Conservation (phyloP, 1,140 invertebrate species). For the Leptonema lineaticorne region DNA sequence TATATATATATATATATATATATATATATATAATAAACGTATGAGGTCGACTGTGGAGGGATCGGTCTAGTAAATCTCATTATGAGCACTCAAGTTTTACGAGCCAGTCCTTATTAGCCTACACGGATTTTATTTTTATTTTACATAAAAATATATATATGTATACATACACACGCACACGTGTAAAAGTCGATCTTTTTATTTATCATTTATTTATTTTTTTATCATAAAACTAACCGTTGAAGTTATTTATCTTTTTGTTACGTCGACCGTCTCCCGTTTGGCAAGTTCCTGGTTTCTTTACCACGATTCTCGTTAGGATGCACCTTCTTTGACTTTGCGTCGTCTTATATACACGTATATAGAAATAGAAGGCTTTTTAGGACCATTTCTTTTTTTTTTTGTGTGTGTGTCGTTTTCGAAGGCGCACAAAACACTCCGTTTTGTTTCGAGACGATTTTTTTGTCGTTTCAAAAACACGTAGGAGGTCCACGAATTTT, state of each 20-base stretch:
- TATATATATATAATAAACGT: neutral
- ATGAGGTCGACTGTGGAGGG: neutral
- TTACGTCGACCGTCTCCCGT: slow-evolving; percentile 5
- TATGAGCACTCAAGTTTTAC: slow-evolving; percentile 36
- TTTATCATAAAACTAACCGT: slow-evolving; percentile 18
- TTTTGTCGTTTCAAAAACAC: slow-evolving; percentile 6
- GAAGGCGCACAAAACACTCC: no score
- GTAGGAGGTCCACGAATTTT: slow-evolving; percentile 19
- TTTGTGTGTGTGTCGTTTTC: no score
- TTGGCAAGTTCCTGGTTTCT: slow-evolving; percentile 34
- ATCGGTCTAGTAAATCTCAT: slow-evolving; percentile 29
- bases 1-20: no score
- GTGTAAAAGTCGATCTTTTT: slow-evolving; percentile 1
- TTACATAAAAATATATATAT: neutral
- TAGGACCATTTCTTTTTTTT: neutral
- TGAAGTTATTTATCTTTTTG: slow-evolving; percentile 23
- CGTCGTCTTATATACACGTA: no score
- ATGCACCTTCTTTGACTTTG: neutral
- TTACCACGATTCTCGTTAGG: slow-evolving; percentile 16
- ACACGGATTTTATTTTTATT: no score
- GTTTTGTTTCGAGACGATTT: slow-evolving; percentile 15
- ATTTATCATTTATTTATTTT: neutral
- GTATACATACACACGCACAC: neutral
- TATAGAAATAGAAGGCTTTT: slow-evolving; percentile 5
- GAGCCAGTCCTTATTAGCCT: slow-evolving; percentile 31